Base-by-base conservation (phyloP, 2,113 vertebrate genomes). In the Sander lucioperca region DNA sequence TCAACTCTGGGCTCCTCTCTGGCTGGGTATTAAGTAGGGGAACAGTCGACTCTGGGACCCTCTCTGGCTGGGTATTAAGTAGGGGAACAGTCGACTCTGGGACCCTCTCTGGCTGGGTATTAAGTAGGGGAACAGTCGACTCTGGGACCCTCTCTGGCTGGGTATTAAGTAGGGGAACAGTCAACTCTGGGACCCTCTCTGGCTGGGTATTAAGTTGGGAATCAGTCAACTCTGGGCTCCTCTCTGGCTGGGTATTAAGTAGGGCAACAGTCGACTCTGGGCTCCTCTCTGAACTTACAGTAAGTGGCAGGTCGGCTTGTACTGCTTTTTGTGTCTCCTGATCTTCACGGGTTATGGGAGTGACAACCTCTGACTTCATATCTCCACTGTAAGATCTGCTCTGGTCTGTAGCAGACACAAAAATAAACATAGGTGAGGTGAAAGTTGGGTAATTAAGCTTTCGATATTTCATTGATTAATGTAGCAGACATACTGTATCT, bases 321-420 rank as follows among this genome's bases (percentile, higher is more conserved):
- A 0, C 64, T 12, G 68, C 63, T 59, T 61, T 84, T 19, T 27
- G 36, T 79, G 77, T 56, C 4, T 61, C 50, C 21, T 97, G 96
- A 16, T 97, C 95, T 74, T 96, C 96, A 94, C 93, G 94, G 89
- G 95, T 96, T 85, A 95, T 93, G 0, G 96, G 96, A 36, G 94
- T 94, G 53, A 96, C 95, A 0, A 95, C 95, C 73, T 97, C 96
- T 0, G 97, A 96, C 67, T 96, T 96, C 67, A 95, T 82, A 86
- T 96, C 96, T 69, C 94, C 96, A 8, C 96, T 96, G 50, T 95
- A 95, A 0, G 96, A 96, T 85, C 95, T 96, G 36, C 95, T 96
- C 92, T 96, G 96, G 80, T 97, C 97, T 99, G 91, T 18, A 50
- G 67, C 16, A 4, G 23, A 56, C 7, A 56, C 33, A 56, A 15